phyloP scores from a whole-genome alignment of 2,797 vertebrate genomes.

The Acanthis flammea region DNA sequence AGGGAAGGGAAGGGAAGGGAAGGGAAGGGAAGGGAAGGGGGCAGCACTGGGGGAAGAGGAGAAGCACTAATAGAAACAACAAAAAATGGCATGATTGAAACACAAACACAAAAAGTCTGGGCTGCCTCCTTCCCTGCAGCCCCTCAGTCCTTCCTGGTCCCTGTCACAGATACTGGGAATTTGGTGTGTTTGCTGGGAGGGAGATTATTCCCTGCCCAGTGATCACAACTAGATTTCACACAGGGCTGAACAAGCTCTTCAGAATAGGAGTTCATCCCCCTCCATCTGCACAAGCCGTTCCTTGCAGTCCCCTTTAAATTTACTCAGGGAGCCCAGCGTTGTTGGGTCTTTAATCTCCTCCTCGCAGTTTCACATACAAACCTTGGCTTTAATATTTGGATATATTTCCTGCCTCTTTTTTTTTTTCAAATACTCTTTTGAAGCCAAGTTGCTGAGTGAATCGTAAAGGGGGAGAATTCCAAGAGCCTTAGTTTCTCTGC shows the following conservation, averaged over 20 bases:
- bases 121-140: background rate
- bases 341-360: conserved; percentile 8
- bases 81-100: background rate
- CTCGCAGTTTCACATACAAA: conserved; percentile 48
- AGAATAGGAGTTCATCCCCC: background rate
- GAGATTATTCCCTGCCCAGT: background rate
- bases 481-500: conserved; percentile 65
- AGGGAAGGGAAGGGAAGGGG: background rate
- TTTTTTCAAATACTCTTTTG: background rate
- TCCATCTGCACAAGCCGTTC: background rate
- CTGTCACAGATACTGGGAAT: background rate
- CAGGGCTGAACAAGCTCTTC: background rate
- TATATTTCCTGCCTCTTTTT: background rate
- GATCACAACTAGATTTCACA: background rate
- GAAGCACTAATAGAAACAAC: background rate
- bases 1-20: too few relatives aligned
- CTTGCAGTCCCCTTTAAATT: background rate
- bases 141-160: background rate
- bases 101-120: background rate
- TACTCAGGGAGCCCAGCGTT: background rate
- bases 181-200: background rate
- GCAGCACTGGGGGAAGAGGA: background rate
- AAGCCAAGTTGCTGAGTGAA: conserved; percentile 70
- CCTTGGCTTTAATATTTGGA: conserved; percentile 51
- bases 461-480: conserved; percentile 68